A percentile compares a stretch with the other conserved stretches of the same genome.
Conservation (phyloP, 2,113 vertebrate genomes). For the Turnix velox region DNA sequence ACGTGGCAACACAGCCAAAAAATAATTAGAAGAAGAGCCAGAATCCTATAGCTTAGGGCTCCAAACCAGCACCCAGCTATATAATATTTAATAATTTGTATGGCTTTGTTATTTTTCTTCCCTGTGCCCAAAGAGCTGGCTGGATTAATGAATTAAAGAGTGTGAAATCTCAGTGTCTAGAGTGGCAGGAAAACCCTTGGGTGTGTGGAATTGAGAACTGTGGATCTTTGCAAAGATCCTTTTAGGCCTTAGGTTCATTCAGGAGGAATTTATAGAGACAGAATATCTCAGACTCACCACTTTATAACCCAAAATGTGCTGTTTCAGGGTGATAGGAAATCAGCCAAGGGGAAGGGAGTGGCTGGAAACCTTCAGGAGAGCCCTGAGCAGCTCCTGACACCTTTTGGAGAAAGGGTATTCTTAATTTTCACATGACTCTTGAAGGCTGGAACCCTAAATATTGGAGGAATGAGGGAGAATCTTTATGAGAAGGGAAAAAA, state of each 20-base stretch:
- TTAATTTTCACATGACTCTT: not conserved
- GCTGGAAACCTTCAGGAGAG: not conserved
- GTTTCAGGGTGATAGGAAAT: not conserved
- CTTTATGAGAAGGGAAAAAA: not conserved
- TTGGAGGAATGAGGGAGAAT: accelerated
- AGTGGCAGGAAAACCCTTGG: not conserved
- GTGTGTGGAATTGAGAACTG: not conserved
- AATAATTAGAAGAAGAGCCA: not conserved
- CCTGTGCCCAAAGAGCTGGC: not conserved
- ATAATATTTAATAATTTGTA: accelerated
- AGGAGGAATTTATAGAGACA: not conserved
- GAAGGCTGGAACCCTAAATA: not conserved
- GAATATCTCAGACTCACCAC: not conserved
- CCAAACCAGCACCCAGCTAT: not conserved
- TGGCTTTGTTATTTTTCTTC: not conserved
- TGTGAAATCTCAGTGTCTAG: not conserved
- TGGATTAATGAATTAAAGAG: not conserved
- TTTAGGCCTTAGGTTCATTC: too few species aligned
- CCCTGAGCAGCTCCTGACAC: not conserved
- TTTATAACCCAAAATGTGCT: not conserved
- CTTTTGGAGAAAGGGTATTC: not conserved
- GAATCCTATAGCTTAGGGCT: not conserved
- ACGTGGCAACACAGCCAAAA: not conserved
- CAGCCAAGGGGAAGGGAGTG: constrained; percentile 1
- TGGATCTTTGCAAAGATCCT: not conserved